Base-by-base conservation (phyloP, 2,888 invertebrate genomes). In the Sepiola atlantica region DNA sequence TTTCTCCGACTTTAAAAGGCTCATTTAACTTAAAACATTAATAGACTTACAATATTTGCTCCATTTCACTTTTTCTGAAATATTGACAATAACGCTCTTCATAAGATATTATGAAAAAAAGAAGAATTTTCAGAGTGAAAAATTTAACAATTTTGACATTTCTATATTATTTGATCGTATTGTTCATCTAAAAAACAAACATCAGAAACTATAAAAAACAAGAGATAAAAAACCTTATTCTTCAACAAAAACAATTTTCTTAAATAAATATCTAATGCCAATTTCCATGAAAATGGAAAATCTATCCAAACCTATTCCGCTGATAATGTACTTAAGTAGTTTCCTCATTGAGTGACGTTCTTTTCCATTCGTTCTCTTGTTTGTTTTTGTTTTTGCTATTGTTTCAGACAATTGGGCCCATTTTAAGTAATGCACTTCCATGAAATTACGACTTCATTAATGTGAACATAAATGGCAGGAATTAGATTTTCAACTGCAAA, bases 1-100 rank as follows among this genome's bases (percentile, higher is more conserved):
- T 77, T 77, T 77, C 77, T n/a, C 77, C 32, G 77, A 77, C 77
- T 77, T 77, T 77, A 77, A 77, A 77, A 77, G n/a, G 77, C 77
- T 77, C 77, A 77, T 77, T 77, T 77, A 77, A 77, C 77, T 77
- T 77, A 77, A 77, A 77, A 77, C n/a, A 77, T 77, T 77, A 77
- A 77, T 77, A 77, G 77, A 77, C 77, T 77, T 77, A 77, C 77
- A 77, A 77, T 77, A 77, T 77, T 77, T 77, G 77, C 1, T 77
- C 32, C 77, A 77, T 77, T 77, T 77, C 77, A 12, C 32, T 14
- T n/a, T n/a, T 77, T 77, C 77, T 3, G 77, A 77, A 45, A 77
- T 77, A 77, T 77, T 77, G n/a, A 77, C 77, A 18, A 77, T 77
- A 77, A 77, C 16, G n/a, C n/a, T 77, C n/a, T 77, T 77, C 77